Percentiles rank a stretch among this genome's conserved stretches.
These are phyloP conservation scores for Drosophila santomea DNA, from an alignment of 1,140 invertebrate species.

Conservation along the genomic window DNA sequence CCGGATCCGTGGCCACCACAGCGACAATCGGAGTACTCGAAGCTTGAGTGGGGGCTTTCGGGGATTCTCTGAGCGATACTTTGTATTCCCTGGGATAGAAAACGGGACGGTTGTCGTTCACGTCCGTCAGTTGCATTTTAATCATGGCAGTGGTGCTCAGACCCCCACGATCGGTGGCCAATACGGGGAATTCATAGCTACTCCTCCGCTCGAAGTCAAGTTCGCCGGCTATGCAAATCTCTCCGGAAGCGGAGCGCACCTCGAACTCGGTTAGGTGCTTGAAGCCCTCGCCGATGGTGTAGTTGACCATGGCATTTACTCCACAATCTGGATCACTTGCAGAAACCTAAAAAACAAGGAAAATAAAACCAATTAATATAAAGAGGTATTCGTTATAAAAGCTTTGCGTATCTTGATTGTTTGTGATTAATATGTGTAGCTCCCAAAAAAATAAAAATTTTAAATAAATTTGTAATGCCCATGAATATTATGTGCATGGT, in stretches of 20 bases:
- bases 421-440: too few species aligned
- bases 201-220: conserved; percentile 94
- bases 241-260: conserved; percentile 92
- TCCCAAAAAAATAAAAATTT: not conserved
- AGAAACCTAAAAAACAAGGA: conserved; percentile 89
- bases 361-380: conserved; percentile 3
- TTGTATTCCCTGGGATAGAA: conserved; percentile 95
- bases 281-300: conserved; percentile 92
- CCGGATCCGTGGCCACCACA: conserved; percentile 94
- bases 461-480: not conserved
- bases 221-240: conserved; percentile 93
- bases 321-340: conserved; percentile 97
- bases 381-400: too few species aligned
- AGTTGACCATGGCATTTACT: conserved; percentile 97
- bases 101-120: conserved; percentile 96
- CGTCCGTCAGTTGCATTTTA: conserved; percentile 95
- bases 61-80: conserved; percentile 91
- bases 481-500: conserved; percentile 1
- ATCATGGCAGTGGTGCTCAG: conserved; percentile 96
- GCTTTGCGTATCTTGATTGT: too few species aligned
- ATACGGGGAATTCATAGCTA: conserved; percentile 95
- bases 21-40: conserved; percentile 89
- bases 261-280: conserved; percentile 90
- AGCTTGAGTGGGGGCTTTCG: conserved; percentile 83
- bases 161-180: conserved; percentile 97